Evolutionary conservation across 1,140 invertebrate genomes (phyloP).

Genomic region (Harpegnathos saltator): DNA sequence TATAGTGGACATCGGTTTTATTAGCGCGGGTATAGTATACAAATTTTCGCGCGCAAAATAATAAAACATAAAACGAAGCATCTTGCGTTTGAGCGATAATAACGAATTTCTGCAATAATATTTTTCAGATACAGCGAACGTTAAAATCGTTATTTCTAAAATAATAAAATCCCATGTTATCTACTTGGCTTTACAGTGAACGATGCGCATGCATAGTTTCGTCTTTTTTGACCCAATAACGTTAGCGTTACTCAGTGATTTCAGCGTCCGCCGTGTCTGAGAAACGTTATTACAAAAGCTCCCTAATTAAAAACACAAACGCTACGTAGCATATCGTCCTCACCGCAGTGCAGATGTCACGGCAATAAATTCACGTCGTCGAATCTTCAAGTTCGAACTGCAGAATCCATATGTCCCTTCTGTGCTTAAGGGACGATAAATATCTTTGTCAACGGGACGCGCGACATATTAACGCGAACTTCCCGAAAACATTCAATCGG

Average conservation of each 20-base stretch:
- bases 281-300: too few relatives aligned
- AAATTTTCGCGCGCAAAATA: too few relatives aligned
- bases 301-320: background rate
- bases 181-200: too few relatives aligned
- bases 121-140: too few relatives aligned
- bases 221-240: too few relatives aligned
- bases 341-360: background rate
- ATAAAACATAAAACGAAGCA: background rate
- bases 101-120: too few relatives aligned
- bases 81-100: background rate
- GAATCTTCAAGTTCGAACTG: background rate
- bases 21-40: slow-evolving; percentile 1
- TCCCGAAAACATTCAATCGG: slow-evolving; percentile 37
- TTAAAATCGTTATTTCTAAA: too few relatives aligned
- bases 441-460: background rate
- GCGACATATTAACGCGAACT: slow-evolving; percentile 10
- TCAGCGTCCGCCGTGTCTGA: too few relatives aligned
- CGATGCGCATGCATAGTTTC: too few relatives aligned
- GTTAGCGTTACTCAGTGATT: too few relatives aligned
- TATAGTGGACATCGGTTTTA: background rate
- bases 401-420: background rate
- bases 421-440: background rate
- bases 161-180: too few relatives aligned
- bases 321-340: background rate
- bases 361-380: background rate